These are phyloP conservation scores for Lutjanus campechanus DNA, from an alignment of 2,797 vertebrate genomes.

Conservation along the genomic window DNA sequence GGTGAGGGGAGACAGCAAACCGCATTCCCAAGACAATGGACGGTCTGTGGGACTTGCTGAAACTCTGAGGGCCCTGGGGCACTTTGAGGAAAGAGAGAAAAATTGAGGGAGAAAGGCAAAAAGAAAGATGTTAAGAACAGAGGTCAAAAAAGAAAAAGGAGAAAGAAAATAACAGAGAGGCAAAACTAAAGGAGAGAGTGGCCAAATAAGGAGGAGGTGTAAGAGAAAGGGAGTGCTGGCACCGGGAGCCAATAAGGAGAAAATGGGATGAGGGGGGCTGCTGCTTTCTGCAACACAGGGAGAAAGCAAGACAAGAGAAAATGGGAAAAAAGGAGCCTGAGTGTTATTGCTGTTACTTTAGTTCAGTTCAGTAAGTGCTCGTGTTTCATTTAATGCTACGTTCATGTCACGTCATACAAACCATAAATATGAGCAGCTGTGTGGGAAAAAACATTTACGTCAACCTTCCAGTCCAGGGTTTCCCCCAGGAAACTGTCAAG, in stretches of 20 bases:
- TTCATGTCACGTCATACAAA: constrained; percentile 26
- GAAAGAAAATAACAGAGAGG: constrained; percentile 17
- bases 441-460: constrained; percentile 1
- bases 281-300: constrained; percentile 18
- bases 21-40: constrained; percentile 85
- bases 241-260: constrained; percentile 58
- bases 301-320: constrained; percentile 2
- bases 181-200: constrained; percentile 9
- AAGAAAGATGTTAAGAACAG: constrained; percentile 24
- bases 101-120: constrained; percentile 25
- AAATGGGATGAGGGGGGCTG: constrained; percentile 31
- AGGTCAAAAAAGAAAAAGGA: constrained; percentile 10
- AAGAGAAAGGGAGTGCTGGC: constrained; percentile 45
- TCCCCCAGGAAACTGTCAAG: constrained; percentile 9
- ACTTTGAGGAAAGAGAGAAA: constrained; percentile 55
- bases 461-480: constrained; percentile 9
- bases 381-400: constrained; percentile 9
- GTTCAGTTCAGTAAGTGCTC: constrained; percentile 19
- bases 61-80: constrained; percentile 71
- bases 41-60: constrained; percentile 79
- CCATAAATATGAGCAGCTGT: constrained; percentile 7
- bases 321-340: constrained; percentile 1
- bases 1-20: constrained; percentile 69
- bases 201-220: constrained; percentile 36
- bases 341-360: constrained; percentile 24